phyloP scores from a whole-genome alignment of 1,140 invertebrate genomes.

The Kradibia gibbosae region DNA sequence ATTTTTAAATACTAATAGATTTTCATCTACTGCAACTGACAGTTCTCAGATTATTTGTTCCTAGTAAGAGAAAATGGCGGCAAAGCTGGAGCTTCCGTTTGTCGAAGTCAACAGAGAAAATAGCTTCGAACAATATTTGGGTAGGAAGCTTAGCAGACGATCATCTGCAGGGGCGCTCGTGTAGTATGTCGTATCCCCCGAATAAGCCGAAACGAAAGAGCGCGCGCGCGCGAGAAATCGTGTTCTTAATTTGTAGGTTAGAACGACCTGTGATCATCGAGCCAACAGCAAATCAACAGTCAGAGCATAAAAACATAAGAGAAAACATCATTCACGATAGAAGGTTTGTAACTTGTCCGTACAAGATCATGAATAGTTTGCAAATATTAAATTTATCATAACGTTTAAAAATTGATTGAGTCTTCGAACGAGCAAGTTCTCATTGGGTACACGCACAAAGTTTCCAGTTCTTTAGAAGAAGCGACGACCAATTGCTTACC shows the following conservation, averaged over 20 bases:
- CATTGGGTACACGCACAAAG: too few relatives aligned
- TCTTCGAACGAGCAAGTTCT: not conserved
- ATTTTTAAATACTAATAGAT: too few relatives aligned
- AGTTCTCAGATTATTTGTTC: too few relatives aligned
- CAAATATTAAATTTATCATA: not conserved
- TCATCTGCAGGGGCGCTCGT: not conserved
- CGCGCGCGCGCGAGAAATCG: conserved; percentile 15
- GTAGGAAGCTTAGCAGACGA: conserved; percentile 20
- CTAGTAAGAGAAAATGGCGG: conserved; percentile 42
- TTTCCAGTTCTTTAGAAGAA: too few relatives aligned
- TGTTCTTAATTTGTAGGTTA: conserved; percentile 15
- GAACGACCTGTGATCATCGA: not conserved
- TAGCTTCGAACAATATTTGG: not conserved
- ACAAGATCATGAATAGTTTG: too few relatives aligned
- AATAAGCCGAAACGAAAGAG: not conserved
- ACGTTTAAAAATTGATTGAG: not conserved
- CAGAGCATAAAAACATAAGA: not conserved
- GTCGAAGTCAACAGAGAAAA: not conserved
- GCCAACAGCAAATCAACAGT: not conserved
- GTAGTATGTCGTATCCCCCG: not conserved
- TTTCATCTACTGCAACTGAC: too few relatives aligned
- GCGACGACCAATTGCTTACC: too few relatives aligned
- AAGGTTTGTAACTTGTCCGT: too few relatives aligned
- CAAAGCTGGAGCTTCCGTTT: not conserved
- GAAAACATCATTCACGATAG: not conserved